phyloP scores from a whole-genome alignment of 30 jellyfish, hydroid and myxozoan genomes.

The Hydractinia echinata region DNA sequence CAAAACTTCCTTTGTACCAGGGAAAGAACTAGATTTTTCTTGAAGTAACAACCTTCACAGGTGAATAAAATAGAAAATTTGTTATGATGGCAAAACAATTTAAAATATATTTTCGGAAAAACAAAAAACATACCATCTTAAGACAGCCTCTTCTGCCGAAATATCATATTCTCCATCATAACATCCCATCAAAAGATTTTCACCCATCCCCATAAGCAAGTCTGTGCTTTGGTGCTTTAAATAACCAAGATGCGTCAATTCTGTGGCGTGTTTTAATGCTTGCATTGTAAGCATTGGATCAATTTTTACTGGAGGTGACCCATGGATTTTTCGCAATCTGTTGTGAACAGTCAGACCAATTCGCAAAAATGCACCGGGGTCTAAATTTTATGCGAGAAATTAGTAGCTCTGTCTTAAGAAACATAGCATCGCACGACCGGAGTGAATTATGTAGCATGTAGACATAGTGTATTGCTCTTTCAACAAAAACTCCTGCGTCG shows the following conservation, averaged over 20 bases:
- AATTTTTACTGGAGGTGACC: conserved; percentile 63
- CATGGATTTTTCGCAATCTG: conserved; percentile 73
- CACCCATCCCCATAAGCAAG: conserved; percentile 60
- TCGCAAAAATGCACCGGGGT: conserved; percentile 76
- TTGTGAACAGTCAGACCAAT: conserved; percentile 87
- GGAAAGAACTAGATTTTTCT: background rate
- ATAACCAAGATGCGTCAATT: conserved; percentile 67
- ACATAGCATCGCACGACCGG: too few species aligned
- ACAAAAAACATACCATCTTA: conserved; percentile 69
- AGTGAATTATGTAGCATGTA: too few species aligned
- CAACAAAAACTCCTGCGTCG: too few species aligned
- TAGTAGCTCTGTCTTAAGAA: too few species aligned
- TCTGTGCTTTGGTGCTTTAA: conserved; percentile 65
- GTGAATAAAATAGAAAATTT: too few species aligned
- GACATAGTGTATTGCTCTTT: too few species aligned
- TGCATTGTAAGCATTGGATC: conserved; percentile 56
- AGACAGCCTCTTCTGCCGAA: conserved; percentile 99
- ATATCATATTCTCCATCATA: conserved; percentile 89
- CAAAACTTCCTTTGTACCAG: too few species aligned
- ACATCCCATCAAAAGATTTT: conserved; percentile 91
- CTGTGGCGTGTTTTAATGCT: conserved; percentile 75
- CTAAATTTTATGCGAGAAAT: conserved; percentile 18
- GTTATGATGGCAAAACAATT: background rate
- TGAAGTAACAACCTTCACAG: too few species aligned
- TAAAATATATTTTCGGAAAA: background rate